Conservation (phyloP, 2,113 vertebrate genomes). For the Cebidichthys violaceus region DNA sequence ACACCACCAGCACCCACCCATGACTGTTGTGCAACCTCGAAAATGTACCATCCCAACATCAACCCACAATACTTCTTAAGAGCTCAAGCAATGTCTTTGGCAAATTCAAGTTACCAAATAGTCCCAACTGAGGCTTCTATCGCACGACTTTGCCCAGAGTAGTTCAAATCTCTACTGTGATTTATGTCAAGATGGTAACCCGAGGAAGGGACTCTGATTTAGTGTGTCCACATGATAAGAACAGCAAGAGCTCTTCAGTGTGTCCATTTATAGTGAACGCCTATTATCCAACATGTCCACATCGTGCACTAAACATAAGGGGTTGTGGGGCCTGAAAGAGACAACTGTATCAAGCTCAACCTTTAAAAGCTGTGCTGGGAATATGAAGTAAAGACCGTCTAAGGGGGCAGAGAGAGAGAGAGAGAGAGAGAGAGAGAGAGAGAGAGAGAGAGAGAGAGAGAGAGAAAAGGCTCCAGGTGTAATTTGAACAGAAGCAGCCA, state of each 20-base stretch:
- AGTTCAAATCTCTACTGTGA: neutral
- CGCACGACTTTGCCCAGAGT: neutral
- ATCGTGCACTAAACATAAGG: neutral
- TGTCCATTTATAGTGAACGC: neutral
- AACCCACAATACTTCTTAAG: neutral
- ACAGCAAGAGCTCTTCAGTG: conserved; percentile 7
- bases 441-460: neutral
- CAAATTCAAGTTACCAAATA: neutral
- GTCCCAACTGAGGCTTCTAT: neutral
- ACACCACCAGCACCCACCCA: conserved; percentile 23
- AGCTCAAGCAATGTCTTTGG: neutral
- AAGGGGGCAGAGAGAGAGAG: neutral
- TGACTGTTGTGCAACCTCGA: conserved; percentile 13
- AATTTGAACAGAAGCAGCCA: conserved; percentile 44
- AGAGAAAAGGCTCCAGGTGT: conserved; percentile 5
- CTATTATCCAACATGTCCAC: neutral
- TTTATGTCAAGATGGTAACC: conserved; percentile 41
- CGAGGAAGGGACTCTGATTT: conserved; percentile 26
- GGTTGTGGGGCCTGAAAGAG: neutral
- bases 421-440: neutral
- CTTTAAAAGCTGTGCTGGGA: neutral
- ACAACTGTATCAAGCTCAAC: neutral
- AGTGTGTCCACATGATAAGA: conserved; percentile 1
- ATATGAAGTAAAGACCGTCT: neutral
- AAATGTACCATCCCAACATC: conserved; percentile 4